phyloP scores from a whole-genome alignment of 2,888 invertebrate genomes.

The Pseudococcus jackbeardsleyi region DNA sequence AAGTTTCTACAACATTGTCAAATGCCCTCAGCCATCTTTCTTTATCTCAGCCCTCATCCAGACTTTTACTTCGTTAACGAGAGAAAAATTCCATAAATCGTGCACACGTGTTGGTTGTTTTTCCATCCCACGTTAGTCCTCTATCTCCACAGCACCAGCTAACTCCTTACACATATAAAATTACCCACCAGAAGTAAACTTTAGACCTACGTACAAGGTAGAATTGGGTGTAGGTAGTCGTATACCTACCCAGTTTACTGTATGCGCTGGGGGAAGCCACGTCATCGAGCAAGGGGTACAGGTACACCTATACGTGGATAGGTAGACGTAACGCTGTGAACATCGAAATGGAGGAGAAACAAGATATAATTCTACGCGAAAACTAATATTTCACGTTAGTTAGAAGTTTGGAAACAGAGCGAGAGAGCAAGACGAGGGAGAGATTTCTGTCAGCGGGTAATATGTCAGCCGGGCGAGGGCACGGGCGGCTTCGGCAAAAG shows the following conservation, averaged over 20 bases:
- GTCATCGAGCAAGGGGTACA: background rate
- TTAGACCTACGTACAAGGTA: background rate
- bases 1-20: background rate
- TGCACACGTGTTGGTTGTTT: background rate
- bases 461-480: conserved; percentile 1
- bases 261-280: background rate
- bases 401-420: conserved; percentile 12
- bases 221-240: background rate
- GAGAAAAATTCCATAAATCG: background rate
- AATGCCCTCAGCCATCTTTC: background rate
- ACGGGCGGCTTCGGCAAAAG: background rate
- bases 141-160: background rate
- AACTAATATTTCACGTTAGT: conserved; percentile 37
- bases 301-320: background rate
- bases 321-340: background rate
- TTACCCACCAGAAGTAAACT: background rate
- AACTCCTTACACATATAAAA: background rate
- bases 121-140: background rate
- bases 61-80: background rate
- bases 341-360: conserved; percentile 33
- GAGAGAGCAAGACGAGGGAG: background rate
- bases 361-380: conserved; percentile 20
- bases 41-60: background rate
- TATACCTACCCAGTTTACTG: background rate
- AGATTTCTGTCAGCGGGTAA: conserved; percentile 37